Conservation (phyloP, 23 tunicate genomes). For the Ciona savignyi region DNA sequence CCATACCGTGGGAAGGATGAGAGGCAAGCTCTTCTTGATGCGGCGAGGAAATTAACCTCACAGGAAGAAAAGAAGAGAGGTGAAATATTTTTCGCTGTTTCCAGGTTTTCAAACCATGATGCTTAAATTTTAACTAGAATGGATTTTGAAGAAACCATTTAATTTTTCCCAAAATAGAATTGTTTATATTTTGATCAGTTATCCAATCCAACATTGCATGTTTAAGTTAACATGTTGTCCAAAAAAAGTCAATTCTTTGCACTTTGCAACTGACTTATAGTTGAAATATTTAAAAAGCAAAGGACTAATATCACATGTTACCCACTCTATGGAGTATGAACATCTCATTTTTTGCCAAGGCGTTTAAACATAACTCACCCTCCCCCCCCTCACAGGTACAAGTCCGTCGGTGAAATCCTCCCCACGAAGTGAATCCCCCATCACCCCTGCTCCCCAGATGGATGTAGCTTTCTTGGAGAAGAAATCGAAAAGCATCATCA, state of each 20-base stretch:
- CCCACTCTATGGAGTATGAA: too few species aligned
- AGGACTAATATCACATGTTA: too few species aligned
- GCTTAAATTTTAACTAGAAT: neutral
- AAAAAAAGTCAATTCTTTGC: too few species aligned
- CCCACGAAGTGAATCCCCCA: neutral
- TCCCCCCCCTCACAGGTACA: neutral
- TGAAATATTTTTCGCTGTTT: neutral
- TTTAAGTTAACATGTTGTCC: too few species aligned
- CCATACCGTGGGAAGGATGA: slow-evolving; percentile 38
- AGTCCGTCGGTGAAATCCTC: neutral
- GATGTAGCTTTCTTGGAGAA: slow-evolving; percentile 25
- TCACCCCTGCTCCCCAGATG: slow-evolving; percentile 8
- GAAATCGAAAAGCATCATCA: slow-evolving; percentile 32
- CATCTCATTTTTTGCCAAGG: too few species aligned
- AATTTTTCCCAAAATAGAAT: too few species aligned
- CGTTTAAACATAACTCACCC: too few species aligned
- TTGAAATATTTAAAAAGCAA: too few species aligned
- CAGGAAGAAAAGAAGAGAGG: slow-evolving; percentile 18
- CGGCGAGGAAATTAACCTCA: slow-evolving; percentile 49
- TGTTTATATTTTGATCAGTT: too few species aligned
- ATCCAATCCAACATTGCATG: too few species aligned
- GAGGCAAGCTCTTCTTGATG: slow-evolving; percentile 37
- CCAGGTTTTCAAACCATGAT: neutral
- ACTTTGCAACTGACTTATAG: too few species aligned
- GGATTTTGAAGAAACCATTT: neutral